Percentiles rank a stretch among this genome's conserved stretches.
These are phyloP conservation scores for Protobothrops mucrosquamatus DNA, from an alignment of 2,113 vertebrate species.

Conservation along the genomic window DNA sequence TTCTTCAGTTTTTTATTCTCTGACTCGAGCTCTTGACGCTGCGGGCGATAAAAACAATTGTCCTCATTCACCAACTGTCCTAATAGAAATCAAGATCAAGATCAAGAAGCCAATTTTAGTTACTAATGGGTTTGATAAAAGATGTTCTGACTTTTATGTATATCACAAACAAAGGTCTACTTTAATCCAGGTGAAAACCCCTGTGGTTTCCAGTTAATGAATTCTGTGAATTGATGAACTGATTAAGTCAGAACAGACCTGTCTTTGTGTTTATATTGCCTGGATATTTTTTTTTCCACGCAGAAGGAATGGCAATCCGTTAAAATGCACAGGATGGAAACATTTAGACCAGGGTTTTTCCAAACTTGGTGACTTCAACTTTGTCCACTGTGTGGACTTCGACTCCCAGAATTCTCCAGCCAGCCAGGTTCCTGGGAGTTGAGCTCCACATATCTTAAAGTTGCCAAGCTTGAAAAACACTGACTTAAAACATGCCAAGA, in stretches of 20 bases:
- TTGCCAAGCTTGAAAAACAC: not conserved
- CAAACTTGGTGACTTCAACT: not conserved
- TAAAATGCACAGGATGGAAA: not conserved
- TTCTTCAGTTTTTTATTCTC: conserved; percentile 98
- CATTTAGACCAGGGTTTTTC: not conserved
- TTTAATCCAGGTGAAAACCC: not conserved
- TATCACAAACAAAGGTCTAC: not conserved
- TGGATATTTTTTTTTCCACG: not conserved
- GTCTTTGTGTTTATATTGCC: not conserved
- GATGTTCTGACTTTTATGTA: not conserved
- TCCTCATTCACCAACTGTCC: not conserved
- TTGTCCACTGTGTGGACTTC: not conserved
- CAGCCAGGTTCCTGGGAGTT: not conserved
- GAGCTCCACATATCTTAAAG: not conserved
- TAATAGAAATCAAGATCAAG: not conserved
- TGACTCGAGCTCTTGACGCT: conserved; percentile 97
- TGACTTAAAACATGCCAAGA: not conserved
- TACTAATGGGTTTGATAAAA: accelerated
- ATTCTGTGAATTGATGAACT: not conserved
- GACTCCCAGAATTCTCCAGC: not conserved
- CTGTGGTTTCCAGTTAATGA: not conserved
- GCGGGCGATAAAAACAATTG: conserved; percentile 5
- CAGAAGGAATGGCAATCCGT: not conserved
- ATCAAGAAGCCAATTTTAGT: not conserved
- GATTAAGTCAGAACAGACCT: not conserved